A percentile compares a stretch with the other conserved stretches of the same genome.
Evolutionary conservation across 2,113 vertebrate genomes (phyloP).

Genomic region (Orycteropus afer): DNA sequence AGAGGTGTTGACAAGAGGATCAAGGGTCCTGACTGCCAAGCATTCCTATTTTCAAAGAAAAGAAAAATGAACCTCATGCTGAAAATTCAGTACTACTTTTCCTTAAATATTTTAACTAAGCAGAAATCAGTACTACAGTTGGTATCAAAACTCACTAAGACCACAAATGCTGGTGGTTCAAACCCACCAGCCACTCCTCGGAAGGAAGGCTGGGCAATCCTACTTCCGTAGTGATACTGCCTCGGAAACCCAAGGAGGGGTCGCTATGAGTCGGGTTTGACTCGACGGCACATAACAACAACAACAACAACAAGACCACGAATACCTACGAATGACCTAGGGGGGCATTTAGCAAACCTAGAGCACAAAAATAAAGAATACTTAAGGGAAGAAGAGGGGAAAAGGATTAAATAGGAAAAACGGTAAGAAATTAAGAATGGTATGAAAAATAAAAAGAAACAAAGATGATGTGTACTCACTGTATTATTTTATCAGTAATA

Average conservation of each 20-base stretch:
- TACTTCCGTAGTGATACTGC: too few relatives aligned
- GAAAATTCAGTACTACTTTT: neutral
- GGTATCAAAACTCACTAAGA: neutral
- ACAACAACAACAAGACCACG: too few relatives aligned
- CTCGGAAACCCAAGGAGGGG: too few relatives aligned
- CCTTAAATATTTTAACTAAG: constrained; percentile 6
- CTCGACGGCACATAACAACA: too few relatives aligned
- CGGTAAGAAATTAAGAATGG: neutral
- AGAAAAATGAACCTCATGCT: neutral
- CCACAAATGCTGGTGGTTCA: too few relatives aligned
- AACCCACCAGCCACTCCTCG: too few relatives aligned
- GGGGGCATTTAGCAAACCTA: neutral
- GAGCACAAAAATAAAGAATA: neutral
- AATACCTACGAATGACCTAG: neutral
- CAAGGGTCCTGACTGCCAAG: constrained; percentile 95
- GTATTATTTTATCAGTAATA: too few relatives aligned
- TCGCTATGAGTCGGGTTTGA: too few relatives aligned
- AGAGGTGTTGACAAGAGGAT: constrained; percentile 96
- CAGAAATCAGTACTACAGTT: constrained; percentile 20
- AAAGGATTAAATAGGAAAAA: neutral
- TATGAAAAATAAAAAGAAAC: neutral
- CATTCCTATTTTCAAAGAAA: constrained; percentile 90
- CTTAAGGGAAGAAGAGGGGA: neutral
- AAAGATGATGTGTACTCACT: neutral
- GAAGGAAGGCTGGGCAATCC: too few relatives aligned